Conservation (phyloP, 2,797 vertebrate genomes). For the Macrochelys suwanniensis region DNA sequence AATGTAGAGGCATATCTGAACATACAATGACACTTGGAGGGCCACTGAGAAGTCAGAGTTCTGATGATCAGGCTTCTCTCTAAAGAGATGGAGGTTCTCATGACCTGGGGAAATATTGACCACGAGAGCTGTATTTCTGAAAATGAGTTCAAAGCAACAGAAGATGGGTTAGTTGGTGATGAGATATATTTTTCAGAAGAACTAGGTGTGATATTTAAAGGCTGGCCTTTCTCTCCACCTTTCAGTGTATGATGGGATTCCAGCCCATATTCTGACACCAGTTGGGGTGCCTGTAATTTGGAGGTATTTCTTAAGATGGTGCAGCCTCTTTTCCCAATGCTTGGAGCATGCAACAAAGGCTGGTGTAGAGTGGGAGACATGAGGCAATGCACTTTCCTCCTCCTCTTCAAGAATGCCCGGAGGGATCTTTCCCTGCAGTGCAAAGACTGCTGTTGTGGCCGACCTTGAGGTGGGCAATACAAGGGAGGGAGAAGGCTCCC, state of each 20-base stretch:
- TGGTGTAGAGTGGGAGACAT: not conserved
- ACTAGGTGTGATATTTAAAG: not conserved
- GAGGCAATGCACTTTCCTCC: not conserved
- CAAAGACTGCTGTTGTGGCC: accelerated
- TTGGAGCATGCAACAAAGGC: accelerated
- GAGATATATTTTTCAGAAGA: not conserved
- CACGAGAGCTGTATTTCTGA: slow-evolving; percentile 11
- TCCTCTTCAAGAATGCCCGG: not conserved
- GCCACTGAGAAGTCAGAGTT: slow-evolving; percentile 18
- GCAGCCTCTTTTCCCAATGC: not conserved
- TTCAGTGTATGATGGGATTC: not conserved
- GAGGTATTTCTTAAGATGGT: not conserved
- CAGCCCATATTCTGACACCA: not conserved
- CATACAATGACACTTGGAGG: slow-evolving; percentile 18
- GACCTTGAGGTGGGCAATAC: not conserved
- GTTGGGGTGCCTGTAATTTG: not conserved
- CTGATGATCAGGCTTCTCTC: not conserved
- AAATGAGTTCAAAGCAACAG: not conserved
- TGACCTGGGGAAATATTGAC: not conserved
- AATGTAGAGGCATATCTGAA: slow-evolving; percentile 44
- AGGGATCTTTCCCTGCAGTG: not conserved
- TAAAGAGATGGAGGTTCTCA: not conserved
- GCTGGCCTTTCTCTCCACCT: not conserved
- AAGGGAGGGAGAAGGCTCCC: not conserved
- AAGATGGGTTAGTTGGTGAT: not conserved